These are phyloP conservation scores for Oreochromis aureus DNA, from an alignment of 2,113 vertebrate species.

Conservation along the genomic window DNA sequence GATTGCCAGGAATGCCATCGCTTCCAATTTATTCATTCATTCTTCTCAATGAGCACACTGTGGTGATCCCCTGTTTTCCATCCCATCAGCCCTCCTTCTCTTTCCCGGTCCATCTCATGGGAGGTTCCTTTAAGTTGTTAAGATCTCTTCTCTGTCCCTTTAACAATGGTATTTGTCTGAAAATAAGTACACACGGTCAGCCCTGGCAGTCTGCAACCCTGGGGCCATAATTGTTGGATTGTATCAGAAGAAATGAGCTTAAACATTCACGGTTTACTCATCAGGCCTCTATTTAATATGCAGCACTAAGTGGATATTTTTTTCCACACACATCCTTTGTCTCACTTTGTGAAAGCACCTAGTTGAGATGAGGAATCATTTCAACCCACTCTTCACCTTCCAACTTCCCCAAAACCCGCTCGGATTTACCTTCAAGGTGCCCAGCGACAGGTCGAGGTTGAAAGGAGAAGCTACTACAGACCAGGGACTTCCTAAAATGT, in stretches of 20 bases:
- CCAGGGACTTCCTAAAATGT: slow-evolving; percentile 15
- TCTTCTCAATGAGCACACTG: slow-evolving; percentile 34
- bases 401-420: background rate
- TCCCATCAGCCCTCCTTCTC: background rate
- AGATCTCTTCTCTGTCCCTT: background rate
- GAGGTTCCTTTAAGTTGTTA: slow-evolving; percentile 20
- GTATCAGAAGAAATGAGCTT: background rate
- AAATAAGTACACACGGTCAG: background rate
- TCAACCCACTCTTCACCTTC: background rate
- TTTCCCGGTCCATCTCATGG: background rate
- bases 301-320: background rate
- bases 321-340: background rate
- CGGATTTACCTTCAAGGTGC: slow-evolving; percentile 1
- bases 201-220: background rate
- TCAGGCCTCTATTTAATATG: background rate
- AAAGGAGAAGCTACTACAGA: background rate
- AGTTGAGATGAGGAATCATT: background rate
- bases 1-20: slow-evolving; percentile 45
- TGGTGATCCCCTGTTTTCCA: slow-evolving; percentile 29
- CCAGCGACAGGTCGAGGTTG: background rate
- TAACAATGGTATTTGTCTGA: background rate
- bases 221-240: background rate
- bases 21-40: slow-evolving; percentile 51
- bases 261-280: background rate
- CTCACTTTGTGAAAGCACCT: background rate